Conservation (phyloP, 2,113 vertebrate species). For the Etia nguti region DNA sequence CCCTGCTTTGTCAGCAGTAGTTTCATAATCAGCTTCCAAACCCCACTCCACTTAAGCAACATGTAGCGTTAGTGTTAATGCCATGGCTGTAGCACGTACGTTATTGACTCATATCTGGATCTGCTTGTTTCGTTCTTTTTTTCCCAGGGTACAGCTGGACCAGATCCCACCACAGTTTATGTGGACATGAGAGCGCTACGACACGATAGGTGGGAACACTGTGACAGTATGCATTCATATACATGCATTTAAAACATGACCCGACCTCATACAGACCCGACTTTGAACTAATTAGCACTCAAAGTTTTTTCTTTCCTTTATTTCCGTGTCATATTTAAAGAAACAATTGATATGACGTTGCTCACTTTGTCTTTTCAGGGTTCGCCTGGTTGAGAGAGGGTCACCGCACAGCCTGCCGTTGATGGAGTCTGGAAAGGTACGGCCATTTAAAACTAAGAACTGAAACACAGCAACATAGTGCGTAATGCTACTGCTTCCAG, state of each 20-base stretch:
- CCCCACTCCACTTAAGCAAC: slow-evolving; percentile 4
- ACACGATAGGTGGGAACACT: slow-evolving; percentile 81
- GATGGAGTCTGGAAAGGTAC: slow-evolving; percentile 96
- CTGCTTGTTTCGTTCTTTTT: slow-evolving; percentile 40
- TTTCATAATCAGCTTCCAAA: slow-evolving; percentile 34
- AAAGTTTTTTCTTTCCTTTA: neutral
- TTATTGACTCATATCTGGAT: neutral
- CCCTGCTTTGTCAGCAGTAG: slow-evolving; percentile 43
- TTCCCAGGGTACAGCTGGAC: slow-evolving; percentile 88
- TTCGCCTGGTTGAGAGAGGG: slow-evolving; percentile 91
- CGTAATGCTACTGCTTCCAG: neutral
- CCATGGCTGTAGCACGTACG: neutral
- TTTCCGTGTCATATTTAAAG: neutral
- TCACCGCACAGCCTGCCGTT: slow-evolving; percentile 92
- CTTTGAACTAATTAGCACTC: neutral
- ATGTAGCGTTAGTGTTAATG: neutral
- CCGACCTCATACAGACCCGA: too few species aligned
- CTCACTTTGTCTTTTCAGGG: slow-evolving; percentile 64
- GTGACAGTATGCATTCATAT: neutral
- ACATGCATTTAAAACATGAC: neutral
- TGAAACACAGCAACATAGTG: neutral
- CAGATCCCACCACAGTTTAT: slow-evolving; percentile 94
- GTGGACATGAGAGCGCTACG: slow-evolving; percentile 95
- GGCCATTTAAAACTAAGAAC: neutral
- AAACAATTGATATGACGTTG: neutral